A percentile compares a stretch with the other conserved stretches of the same genome.
Conservation (phyloP, 2,797 vertebrate species). For the Macroramphosus scolopax region DNA sequence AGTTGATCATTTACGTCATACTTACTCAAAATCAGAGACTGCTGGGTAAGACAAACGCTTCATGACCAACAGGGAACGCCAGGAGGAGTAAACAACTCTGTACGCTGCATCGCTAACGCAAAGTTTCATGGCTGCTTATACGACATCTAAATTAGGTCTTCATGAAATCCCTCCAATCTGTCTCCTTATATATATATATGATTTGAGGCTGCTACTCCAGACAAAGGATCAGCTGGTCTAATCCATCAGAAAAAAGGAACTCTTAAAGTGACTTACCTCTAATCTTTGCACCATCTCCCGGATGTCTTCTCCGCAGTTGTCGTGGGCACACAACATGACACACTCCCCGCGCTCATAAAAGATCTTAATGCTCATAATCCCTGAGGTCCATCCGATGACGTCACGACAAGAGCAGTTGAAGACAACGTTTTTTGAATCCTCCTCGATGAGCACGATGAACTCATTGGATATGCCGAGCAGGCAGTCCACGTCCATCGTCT, state of each 20-base stretch:
- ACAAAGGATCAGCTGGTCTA: slow-evolving; percentile 1
- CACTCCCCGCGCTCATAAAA: slow-evolving; percentile 98
- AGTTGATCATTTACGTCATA: too few relatives aligned
- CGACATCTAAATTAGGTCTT: too few relatives aligned
- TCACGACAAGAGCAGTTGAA: slow-evolving; percentile 98
- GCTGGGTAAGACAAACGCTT: too few relatives aligned
- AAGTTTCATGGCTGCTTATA: too few relatives aligned
- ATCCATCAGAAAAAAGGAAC: slow-evolving; percentile 18
- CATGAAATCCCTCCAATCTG: too few relatives aligned
- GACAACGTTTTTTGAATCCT: slow-evolving; percentile 92
- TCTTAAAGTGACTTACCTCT: slow-evolving; percentile 80
- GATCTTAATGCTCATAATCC: slow-evolving; percentile 90
- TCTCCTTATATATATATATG: too few relatives aligned
- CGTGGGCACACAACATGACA: slow-evolving; percentile 87
- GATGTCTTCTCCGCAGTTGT: slow-evolving; percentile 88
- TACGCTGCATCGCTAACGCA: too few relatives aligned
- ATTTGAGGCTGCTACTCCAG: slow-evolving; percentile 5
- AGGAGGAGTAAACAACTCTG: too few relatives aligned
- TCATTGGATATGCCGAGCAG: slow-evolving; percentile 95
- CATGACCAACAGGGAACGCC: too few relatives aligned
- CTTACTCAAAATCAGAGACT: too few relatives aligned
- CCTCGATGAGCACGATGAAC: slow-evolving; percentile 93
- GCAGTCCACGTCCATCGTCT: slow-evolving; percentile 88
- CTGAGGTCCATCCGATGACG: slow-evolving; percentile 97
- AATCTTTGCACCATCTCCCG: slow-evolving; percentile 92